phyloP scores from a whole-genome alignment of 2,888 invertebrate genomes.

The Lysandra bellargus region DNA sequence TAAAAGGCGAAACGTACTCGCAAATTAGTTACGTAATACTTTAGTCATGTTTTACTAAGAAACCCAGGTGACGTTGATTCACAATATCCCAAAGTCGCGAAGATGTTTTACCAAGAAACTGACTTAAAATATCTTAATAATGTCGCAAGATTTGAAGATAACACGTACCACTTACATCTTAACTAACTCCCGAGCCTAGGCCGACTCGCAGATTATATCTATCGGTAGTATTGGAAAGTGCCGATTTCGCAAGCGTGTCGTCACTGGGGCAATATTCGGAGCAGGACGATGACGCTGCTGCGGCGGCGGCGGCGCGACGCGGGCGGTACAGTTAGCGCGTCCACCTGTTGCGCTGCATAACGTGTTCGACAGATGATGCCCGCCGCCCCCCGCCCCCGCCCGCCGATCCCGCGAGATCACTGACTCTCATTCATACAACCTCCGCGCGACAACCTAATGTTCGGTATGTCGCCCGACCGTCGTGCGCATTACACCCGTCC shows the following conservation, averaged over 20 bases:
- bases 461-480: background rate
- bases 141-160: background rate
- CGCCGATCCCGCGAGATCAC: conserved; percentile 13
- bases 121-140: background rate
- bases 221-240: conserved; percentile 14
- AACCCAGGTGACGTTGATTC: background rate
- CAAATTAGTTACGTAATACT: background rate
- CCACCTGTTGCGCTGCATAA: conserved; percentile 18
- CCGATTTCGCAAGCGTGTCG: background rate
- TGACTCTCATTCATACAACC: conserved; percentile 13
- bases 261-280: conserved; percentile 16
- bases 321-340: conserved; percentile 17
- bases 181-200: background rate
- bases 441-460: background rate
- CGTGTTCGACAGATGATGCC: conserved; percentile 28
- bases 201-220: background rate
- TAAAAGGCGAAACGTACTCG: background rate
- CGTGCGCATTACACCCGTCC: background rate
- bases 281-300: background rate
- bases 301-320: background rate
- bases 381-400: background rate
- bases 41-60: background rate
- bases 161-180: background rate
- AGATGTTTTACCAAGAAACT: background rate
- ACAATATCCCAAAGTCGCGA: background rate